Base-by-base conservation (phyloP, 2,113 vertebrate species). In the Ciconia boyciana region DNA sequence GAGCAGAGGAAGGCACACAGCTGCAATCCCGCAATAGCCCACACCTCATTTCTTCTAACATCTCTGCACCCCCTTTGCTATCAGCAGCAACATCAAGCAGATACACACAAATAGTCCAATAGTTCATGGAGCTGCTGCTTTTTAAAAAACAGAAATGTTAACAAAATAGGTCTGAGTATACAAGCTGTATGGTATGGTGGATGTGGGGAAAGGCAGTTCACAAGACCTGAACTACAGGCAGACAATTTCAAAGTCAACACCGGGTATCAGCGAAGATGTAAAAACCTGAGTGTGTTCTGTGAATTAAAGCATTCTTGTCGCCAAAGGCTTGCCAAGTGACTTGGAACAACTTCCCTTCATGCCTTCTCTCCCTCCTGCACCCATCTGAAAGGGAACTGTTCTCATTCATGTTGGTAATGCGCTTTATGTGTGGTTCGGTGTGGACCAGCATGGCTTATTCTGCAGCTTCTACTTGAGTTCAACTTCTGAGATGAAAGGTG, bases 371-470 rank as follows among this genome's bases (percentile, higher is more conserved):
- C 65, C 54, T 90, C 61, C 41, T 55, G 49, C 82, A 79, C 26
- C 75, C 52, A 34, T 31, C 71, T 64, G 54, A 83, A 76, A 90
- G 54, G 79, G 72, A 95, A 65, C 54, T 24, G 10, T 32, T 85
- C 77, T 41, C 65, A 69, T 75, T 78, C 78, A 15, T 6, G 8
- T 32, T 36, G 86, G 41, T 7, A 61, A 62, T 5, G 20, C 2
- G 24, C 61, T n/a, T 54, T 22, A 39, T 6, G 26, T 19, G 32
- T 0, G 0, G 60, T 43, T 49, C 11, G 2, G 34, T 15, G 21
- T 7, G 39, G 71, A 60, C 18, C 76, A 41, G 31, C 84, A 20
- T 3, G 17, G 55, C 58, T 68, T 20, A 34, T 20, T 57, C 61
- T 32, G 39, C 64, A 24, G 17, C 65, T 89, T 19, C 31, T 43